These are phyloP conservation scores for Zhengitettix transpicula DNA, from an alignment of 2,888 invertebrate genomes.

Conservation along the genomic window DNA sequence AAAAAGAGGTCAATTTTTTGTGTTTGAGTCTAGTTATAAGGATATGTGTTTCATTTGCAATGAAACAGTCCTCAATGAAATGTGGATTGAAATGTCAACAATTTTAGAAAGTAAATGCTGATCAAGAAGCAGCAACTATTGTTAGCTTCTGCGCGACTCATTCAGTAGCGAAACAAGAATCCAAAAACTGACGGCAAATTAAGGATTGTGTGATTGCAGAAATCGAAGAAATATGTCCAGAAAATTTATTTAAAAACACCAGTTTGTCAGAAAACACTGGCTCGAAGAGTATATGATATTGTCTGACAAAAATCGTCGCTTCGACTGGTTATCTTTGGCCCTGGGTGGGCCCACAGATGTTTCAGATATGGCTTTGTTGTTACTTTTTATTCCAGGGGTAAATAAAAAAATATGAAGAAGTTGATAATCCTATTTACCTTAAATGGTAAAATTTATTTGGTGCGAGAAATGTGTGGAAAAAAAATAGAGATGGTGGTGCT, in stretches of 20 bases:
- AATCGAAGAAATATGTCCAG: not conserved
- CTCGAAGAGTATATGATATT: not conserved
- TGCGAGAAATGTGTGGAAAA: constrained; percentile 18
- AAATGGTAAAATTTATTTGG: constrained; percentile 13
- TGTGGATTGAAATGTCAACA: no score
- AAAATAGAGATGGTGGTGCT: constrained; percentile 15
- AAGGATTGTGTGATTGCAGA: not conserved
- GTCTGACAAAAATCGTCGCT: not conserved
- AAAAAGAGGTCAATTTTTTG: no score
- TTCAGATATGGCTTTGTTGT: not conserved
- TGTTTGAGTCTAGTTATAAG: no score
- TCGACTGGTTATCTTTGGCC: not conserved
- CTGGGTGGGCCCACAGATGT: not conserved
- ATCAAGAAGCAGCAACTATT: no score
- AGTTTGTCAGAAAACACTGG: not conserved
- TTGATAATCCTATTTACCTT: constrained; percentile 1
- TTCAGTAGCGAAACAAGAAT: not conserved
- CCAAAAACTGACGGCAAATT: not conserved
- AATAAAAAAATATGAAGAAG: not conserved
- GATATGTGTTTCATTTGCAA: no score
- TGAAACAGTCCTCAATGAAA: no score
- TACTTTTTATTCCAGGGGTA: constrained; percentile 2
- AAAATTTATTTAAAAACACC: not conserved
- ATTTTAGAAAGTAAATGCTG: no score
- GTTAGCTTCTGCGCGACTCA: not conserved